A percentile compares a stretch with the other conserved stretches of the same genome.
phyloP scores from a whole-genome alignment of 2,113 vertebrate species.

The Solenodon paradoxus region DNA sequence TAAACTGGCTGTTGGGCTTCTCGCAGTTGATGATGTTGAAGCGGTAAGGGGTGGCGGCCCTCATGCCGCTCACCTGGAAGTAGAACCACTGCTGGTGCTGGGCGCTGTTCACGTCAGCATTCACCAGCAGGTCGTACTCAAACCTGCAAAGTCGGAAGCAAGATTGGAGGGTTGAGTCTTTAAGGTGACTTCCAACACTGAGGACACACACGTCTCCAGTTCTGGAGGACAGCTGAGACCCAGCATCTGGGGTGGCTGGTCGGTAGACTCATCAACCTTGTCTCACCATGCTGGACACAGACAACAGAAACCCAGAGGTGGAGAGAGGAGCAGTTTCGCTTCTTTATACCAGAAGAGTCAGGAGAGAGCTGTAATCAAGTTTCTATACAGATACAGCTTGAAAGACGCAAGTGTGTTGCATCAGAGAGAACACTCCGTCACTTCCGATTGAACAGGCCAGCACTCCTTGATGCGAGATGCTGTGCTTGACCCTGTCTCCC shows the following conservation, averaged over 20 bases:
- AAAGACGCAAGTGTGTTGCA: background rate
- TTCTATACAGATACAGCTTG: background rate
- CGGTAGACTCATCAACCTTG: background rate
- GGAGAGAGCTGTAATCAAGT: background rate
- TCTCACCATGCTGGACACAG: background rate
- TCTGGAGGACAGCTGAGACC: background rate
- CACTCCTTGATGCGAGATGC: background rate
- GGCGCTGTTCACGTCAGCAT: slow-evolving; percentile 88
- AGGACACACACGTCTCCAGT: background rate
- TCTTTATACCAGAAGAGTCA: background rate
- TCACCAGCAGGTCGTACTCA: slow-evolving; percentile 94
- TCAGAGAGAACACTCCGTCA: background rate
- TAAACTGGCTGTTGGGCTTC: slow-evolving; percentile 96
- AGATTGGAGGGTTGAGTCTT: background rate
- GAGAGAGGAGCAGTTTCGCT: background rate
- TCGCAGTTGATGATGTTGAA: slow-evolving; percentile 98
- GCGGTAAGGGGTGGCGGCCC: slow-evolving; percentile 83
- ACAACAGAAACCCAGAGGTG: background rate
- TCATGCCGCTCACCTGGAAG: slow-evolving; percentile 91
- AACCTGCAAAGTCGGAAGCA: slow-evolving; percentile 78
- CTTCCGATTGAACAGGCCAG: background rate
- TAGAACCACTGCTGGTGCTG: slow-evolving; percentile 96
- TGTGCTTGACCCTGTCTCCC: background rate
- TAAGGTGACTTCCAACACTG: fast-evolving
- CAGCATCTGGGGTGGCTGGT: fast-evolving